A percentile compares a stretch with the other conserved stretches of the same genome.
Conservation (phyloP, 2,113 vertebrate genomes). For the Microtus ochrogaster region DNA sequence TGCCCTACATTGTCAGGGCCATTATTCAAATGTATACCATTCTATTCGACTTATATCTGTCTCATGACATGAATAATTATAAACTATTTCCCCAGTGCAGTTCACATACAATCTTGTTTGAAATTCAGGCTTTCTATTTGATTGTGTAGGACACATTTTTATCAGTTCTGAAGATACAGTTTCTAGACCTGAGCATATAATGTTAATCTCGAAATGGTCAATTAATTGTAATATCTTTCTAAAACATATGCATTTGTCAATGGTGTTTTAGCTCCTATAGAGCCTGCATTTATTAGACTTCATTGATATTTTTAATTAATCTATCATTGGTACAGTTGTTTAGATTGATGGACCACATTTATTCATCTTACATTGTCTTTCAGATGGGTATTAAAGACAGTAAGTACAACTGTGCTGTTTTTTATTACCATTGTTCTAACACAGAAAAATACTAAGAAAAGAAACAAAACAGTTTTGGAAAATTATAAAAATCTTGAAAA, state of each 20-base stretch:
- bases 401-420: background rate
- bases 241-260: background rate
- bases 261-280: background rate
- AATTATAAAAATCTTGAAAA: background rate
- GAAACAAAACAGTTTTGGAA: conserved; percentile 15
- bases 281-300: background rate
- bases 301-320: conserved; percentile 4
- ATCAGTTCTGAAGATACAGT: background rate
- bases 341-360: background rate
- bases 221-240: conserved; percentile 2
- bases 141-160: background rate
- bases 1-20: background rate
- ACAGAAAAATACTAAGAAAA: background rate
- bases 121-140: background rate
- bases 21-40: background rate
- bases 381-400: accelerated
- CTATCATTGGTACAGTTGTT: background rate
- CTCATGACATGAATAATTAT: background rate
- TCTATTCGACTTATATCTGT: background rate
- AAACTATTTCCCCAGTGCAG: background rate
- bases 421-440: background rate
- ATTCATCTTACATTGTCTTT: background rate
- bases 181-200: conserved; percentile 20
- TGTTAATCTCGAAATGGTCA: background rate
- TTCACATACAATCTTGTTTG: background rate